phyloP scores from a whole-genome alignment of 2,797 vertebrate species.

The Hapalemur alaotrensis region DNA sequence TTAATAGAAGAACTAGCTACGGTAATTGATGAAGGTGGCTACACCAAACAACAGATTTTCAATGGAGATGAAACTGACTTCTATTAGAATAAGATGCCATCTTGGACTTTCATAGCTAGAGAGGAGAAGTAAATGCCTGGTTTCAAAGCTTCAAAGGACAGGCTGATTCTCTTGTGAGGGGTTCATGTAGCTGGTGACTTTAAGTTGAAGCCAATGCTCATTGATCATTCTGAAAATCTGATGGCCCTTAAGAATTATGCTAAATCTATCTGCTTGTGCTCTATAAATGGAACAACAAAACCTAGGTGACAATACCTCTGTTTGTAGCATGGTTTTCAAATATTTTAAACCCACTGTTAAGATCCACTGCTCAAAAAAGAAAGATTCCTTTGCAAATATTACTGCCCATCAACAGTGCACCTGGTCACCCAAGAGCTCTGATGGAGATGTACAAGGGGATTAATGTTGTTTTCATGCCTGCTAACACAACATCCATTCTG shows the following conservation, averaged over 20 bases:
- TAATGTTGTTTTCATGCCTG: not conserved
- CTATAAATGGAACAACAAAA: not conserved
- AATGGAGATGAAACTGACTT: not conserved
- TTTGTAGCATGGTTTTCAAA: not conserved
- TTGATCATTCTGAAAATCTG: not conserved
- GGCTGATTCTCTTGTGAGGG: not conserved
- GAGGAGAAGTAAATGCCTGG: not conserved
- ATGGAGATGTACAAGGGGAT: not conserved
- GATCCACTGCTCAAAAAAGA: not conserved
- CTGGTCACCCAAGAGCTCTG: not conserved
- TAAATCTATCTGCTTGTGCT: not conserved
- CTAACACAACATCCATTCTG: not conserved
- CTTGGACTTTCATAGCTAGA: not conserved
- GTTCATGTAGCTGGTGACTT: not conserved
- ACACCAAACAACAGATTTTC: not conserved
- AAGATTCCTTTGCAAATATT: not conserved
- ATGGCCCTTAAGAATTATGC: not conserved
- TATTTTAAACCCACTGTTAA: not conserved
- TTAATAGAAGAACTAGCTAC: not conserved
- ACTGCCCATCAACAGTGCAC: not conserved
- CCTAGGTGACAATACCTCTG: not conserved
- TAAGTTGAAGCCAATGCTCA: not conserved
- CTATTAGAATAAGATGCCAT: not conserved
- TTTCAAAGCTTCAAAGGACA: not conserved
- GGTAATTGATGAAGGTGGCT: not conserved